Percentiles rank a stretch among this genome's conserved stretches.
These are phyloP conservation scores for Dipodomys ordii DNA, from an alignment of 2,113 vertebrate species.

Conservation along the genomic window DNA sequence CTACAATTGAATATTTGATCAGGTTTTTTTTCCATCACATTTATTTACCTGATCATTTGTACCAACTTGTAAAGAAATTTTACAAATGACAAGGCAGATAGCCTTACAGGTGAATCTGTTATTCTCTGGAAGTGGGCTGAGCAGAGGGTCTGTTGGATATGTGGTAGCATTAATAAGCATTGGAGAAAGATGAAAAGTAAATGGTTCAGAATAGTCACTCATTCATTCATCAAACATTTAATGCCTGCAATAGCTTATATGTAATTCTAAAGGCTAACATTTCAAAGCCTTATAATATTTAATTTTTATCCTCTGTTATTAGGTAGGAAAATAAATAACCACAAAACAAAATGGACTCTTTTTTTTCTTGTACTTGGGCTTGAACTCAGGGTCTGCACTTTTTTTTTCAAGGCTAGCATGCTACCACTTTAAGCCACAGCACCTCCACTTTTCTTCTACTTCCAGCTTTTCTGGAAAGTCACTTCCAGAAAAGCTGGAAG, in stretches of 20 bases:
- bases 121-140: not conserved
- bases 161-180: not conserved
- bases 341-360: no score
- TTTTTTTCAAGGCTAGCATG: no score
- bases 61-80: conserved; percentile 15
- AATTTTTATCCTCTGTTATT: conserved; percentile 23
- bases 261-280: not conserved
- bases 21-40: conserved; percentile 24
- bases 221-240: not conserved
- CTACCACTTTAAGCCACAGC: no score
- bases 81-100: not conserved
- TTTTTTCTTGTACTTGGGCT: no score
- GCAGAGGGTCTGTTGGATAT: not conserved
- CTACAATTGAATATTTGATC: not conserved
- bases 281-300: conserved; percentile 41
- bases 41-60: conserved; percentile 9
- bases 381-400: no score
- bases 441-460: no score
- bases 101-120: not conserved
- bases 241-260: not conserved
- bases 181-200: not conserved
- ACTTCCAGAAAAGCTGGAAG: no score
- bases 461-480: no score
- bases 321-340: no score
- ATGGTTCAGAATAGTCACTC: not conserved